Base-by-base conservation (phyloP, 2,888 invertebrate species). In the Dascillus cervinus region DNA sequence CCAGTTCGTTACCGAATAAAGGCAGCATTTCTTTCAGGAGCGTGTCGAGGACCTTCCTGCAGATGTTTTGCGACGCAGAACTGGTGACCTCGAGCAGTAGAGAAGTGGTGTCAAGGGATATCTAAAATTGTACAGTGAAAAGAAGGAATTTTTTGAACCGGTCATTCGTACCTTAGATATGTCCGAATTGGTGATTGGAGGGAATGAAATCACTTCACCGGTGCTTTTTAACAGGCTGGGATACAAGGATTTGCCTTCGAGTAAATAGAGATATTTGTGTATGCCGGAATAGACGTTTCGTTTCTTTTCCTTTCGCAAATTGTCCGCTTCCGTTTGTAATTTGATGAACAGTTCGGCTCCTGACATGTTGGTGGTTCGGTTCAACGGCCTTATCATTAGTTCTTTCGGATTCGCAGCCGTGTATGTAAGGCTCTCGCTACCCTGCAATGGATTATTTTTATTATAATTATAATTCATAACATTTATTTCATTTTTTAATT, bases 101-200 rank as follows among this genome's bases (percentile, higher is more conserved):
- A 4, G 71, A 63, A 34, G 70, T 78, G 12, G 79, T 83, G 0
- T 70, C 70, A 12, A 64, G 50, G 1, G 80, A 75, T 67, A 87
- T 82, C 82, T 82, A 59, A 3, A 58, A 59, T 32, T 39, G 34
- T 45, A 44, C 37, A 34, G 26, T n/a, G 13, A 21, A 15, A 15
- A 11, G 13, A 6, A 13, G 5, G 6, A 14, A 4, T 33, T 29
- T 25, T 6, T 11, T 4, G 12, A 26, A 11, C 3, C n/a, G 12
- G 14, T 27, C 13, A 22, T 11, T 25, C 42, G 44, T 59, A 83
- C 83, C 72, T 88, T 88, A 2, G 86, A 82, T 39, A 73, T 65
- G 29, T 88, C 86, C 34, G 83, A 79, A 64, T 90, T 89, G 11
- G 88, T 88, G 47, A 90, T 82, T 0, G 90, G 89, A 6, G 89